These are phyloP conservation scores for Campylomormyrus numenius DNA, from an alignment of 2,113 vertebrate species.

Conservation along the genomic window DNA sequence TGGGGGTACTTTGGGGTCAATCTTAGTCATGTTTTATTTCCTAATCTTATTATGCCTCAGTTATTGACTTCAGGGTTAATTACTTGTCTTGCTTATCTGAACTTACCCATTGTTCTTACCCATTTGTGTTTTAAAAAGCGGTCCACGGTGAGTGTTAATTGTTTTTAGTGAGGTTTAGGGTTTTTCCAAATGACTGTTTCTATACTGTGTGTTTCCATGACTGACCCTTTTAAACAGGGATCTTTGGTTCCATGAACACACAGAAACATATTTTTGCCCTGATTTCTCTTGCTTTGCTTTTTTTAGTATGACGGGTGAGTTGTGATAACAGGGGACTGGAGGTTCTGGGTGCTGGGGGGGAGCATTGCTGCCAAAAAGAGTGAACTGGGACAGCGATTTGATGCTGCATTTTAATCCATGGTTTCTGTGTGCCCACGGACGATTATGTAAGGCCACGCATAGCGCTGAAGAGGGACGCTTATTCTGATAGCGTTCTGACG, in stretches of 20 bases:
- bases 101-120: neutral
- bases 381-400: conserved; percentile 23
- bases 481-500: neutral
- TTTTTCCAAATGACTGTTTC: neutral
- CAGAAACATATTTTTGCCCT: conserved; percentile 19
- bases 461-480: neutral
- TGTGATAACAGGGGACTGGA: neutral
- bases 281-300: conserved; percentile 7
- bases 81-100: neutral
- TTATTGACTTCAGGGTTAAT: neutral
- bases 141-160: too few species aligned
- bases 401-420: conserved; percentile 21
- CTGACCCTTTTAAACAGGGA: conserved; percentile 11
- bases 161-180: neutral
- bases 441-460: conserved; percentile 12
- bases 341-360: conserved; percentile 5
- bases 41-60: neutral
- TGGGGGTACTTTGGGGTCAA: neutral
- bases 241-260: conserved; percentile 10
- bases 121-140: neutral
- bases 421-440: conserved; percentile 19
- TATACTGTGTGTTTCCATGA: neutral
- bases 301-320: neutral
- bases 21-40: neutral
- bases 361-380: conserved; percentile 8